phyloP scores from a whole-genome alignment of 2,888 invertebrate species.

The Drosophila paranaensis region DNA sequence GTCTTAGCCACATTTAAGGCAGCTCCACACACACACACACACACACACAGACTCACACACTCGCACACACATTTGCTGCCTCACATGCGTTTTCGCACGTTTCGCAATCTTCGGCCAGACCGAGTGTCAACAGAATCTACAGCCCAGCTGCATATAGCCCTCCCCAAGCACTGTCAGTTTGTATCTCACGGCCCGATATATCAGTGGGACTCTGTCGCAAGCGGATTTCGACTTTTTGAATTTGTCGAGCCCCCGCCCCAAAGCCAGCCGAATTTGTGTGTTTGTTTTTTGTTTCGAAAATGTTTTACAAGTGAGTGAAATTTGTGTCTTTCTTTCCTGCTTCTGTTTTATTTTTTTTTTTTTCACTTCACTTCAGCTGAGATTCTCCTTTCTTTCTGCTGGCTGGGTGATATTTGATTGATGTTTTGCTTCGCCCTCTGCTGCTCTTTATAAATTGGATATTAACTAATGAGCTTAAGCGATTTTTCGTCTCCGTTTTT shows the following conservation, averaged over 20 bases:
- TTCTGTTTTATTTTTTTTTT: conserved; percentile 25
- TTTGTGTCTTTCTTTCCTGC: conserved; percentile 39
- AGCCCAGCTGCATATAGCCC: not conserved
- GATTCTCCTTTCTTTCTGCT: conserved; percentile 5
- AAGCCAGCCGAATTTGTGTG: conserved; percentile 15
- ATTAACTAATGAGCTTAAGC: conserved; percentile 78
- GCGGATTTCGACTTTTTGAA: conserved; percentile 52
- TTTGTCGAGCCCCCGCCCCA: conserved; percentile 54
- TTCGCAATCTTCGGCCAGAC: conserved; percentile 39
- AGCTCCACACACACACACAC: conserved; percentile 6
- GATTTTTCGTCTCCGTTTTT: conserved; percentile 48
- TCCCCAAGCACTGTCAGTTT: conserved; percentile 10
- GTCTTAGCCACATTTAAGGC: conserved; percentile 29
- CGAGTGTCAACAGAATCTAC: conserved; percentile 54
- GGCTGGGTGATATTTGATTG: conserved; percentile 65
- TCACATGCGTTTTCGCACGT: conserved; percentile 50
- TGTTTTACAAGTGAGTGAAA: conserved; percentile 76
- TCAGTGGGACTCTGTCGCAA: conserved; percentile 40
- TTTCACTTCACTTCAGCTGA: conserved; percentile 11
- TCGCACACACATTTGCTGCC: conserved; percentile 11
- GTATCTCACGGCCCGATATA: conserved; percentile 30
- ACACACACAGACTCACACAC: not conserved
- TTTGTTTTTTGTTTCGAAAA: conserved; percentile 41
- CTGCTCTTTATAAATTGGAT: conserved; percentile 72
- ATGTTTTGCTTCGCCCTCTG: conserved; percentile 51